These are phyloP conservation scores for Lophius americanus DNA, from an alignment of 2,797 vertebrate species.

Conservation along the genomic window DNA sequence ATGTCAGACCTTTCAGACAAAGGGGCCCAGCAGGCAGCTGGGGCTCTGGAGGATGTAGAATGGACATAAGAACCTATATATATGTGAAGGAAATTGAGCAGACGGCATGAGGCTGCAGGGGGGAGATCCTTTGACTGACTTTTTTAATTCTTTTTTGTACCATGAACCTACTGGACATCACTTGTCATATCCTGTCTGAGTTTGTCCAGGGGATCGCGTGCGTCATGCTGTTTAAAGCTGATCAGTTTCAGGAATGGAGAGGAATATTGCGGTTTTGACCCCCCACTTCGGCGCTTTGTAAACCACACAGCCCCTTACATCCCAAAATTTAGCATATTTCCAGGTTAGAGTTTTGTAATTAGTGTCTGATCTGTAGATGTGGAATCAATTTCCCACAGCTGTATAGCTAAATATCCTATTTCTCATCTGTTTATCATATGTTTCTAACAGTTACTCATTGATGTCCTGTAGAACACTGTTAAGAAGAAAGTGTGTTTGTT, in stretches of 20 bases:
- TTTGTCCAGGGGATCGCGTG: constrained; percentile 63
- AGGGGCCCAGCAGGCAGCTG: constrained; percentile 28
- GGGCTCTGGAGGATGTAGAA: constrained; percentile 50
- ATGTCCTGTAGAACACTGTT: neutral
- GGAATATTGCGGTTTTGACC: constrained; percentile 50
- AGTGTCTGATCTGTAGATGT: constrained; percentile 43
- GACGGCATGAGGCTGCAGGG: constrained; percentile 42
- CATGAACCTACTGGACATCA: constrained; percentile 54
- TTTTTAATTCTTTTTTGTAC: constrained; percentile 22
- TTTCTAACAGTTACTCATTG: neutral
- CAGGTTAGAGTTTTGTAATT: constrained; percentile 50
- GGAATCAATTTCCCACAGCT: constrained; percentile 38
- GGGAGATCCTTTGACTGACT: constrained; percentile 1
- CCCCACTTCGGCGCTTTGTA: constrained; percentile 30
- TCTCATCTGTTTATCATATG: neutral
- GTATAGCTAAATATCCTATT: constrained; percentile 4
- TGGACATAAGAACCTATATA: constrained; percentile 54
- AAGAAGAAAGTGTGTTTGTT: neutral
- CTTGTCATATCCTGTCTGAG: constrained; percentile 73
- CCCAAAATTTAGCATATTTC: constrained; percentile 16
- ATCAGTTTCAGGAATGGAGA: constrained; percentile 61
- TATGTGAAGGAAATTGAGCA: constrained; percentile 59
- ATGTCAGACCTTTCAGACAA: constrained; percentile 67
- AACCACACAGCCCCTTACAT: constrained; percentile 54
- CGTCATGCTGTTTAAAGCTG: constrained; percentile 66